phyloP scores from a whole-genome alignment of 64 coral and sea anemone genomes.

The Pocillopora damicornis region DNA sequence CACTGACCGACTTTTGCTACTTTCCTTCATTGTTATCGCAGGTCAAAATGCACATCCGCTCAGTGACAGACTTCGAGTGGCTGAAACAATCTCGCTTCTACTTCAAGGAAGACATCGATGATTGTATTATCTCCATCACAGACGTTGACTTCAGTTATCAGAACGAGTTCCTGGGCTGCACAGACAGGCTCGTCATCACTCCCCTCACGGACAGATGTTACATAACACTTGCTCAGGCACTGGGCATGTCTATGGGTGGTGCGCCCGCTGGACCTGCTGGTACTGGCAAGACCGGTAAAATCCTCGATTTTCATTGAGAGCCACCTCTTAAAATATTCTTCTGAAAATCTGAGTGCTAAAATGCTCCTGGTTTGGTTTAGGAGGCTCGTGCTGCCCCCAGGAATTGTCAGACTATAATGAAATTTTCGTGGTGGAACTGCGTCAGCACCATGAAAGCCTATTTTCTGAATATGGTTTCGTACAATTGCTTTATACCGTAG shows the following conservation, averaged over 20 bases:
- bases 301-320: too few species aligned
- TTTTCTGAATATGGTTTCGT: too few species aligned
- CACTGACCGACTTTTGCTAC: too few species aligned
- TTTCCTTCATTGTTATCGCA: neutral
- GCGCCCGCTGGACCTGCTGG: conserved; percentile 93
- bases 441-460: too few species aligned
- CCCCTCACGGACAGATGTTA: conserved; percentile 94
- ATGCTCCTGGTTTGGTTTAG: too few species aligned
- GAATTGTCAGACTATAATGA: too few species aligned
- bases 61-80: conserved; percentile 89
- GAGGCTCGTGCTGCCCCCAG: too few species aligned
- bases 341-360: too few species aligned
- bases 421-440: too few species aligned
- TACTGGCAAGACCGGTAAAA: conserved; percentile 94
- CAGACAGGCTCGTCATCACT: conserved; percentile 90
- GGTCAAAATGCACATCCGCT: conserved; percentile 92
- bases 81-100: conserved; percentile 96
- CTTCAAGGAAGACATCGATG: conserved; percentile 90
- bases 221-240: conserved; percentile 86
- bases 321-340: too few species aligned
- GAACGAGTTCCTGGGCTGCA: conserved; percentile 89
- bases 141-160: conserved; percentile 96
- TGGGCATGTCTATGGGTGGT: conserved; percentile 96
- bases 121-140: conserved; percentile 90
- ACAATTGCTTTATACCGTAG: too few species aligned